phyloP scores from a whole-genome alignment of 2,113 vertebrate genomes.

The Centrocercus urophasianus region DNA sequence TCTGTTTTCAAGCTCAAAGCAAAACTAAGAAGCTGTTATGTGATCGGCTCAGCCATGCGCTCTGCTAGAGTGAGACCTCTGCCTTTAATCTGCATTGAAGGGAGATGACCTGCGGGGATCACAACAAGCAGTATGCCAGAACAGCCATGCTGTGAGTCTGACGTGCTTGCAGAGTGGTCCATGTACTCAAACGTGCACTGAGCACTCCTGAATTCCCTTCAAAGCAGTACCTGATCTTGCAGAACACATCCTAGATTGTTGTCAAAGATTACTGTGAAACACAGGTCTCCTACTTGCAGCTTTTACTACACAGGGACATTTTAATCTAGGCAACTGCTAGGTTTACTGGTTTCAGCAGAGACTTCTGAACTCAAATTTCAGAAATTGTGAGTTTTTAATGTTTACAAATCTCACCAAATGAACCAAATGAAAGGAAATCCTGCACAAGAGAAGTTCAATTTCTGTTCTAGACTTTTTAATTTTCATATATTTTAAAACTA shows the following conservation, averaged over 20 bases:
- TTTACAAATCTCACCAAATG: not conserved
- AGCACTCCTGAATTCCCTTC: not conserved
- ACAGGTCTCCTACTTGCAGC: not conserved
- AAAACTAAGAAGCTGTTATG: conserved; percentile 76
- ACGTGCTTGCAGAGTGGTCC: not conserved
- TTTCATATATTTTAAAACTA: not conserved
- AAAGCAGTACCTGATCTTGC: not conserved
- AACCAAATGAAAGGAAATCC: not conserved
- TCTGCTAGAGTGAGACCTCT: conserved; percentile 71
- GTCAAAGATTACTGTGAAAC: not conserved
- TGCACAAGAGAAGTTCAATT: not conserved
- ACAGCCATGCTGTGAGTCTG: not conserved
- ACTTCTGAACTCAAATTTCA: not conserved
- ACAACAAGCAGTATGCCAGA: not conserved
- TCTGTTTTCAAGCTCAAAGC: conserved; percentile 75
- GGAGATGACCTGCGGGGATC: not conserved
- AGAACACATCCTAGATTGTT: not conserved
- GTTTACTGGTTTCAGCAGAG: not conserved
- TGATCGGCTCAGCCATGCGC: conserved; percentile 78
- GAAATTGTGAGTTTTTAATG: fast-evolving
- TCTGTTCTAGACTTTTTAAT: not conserved
- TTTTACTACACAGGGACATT: not conserved
- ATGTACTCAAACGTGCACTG: fast-evolving
- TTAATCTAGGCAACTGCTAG: not conserved
- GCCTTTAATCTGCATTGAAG: conserved; percentile 78